Base-by-base conservation (phyloP, 1,140 invertebrate species). In the Hyphantria cunea region DNA sequence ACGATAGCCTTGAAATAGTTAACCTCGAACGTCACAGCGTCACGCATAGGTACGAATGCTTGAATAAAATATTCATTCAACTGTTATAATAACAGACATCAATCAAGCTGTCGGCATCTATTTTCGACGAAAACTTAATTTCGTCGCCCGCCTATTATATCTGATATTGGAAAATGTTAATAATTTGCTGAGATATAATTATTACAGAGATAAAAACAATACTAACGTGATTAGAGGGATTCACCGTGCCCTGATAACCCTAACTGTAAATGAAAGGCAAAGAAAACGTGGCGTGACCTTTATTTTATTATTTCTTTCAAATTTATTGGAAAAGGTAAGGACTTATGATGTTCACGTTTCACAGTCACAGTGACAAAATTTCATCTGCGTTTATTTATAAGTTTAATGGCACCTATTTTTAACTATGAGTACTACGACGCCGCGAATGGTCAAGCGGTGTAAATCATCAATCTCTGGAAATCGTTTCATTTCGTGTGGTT, bases 31-130 rank as follows among this genome's bases (percentile, higher is more conserved):
- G 71, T 80, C 70, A 76, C 59, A 58, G 56, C 84, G 80, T 80
- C 80, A 84, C 80, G 80, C 78, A 82, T 79, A 60, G 66, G 62
- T 48, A 65, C 65, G 65, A 76, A 71, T 66, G 69, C 65, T 59
- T 76, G 68, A 79, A 86, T 86, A 82, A 86, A 82, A 86, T 78
- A 86, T 83, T 80, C 73, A 78, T 66, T 82, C 72, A 76, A 61
- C 68, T 61, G 78, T 83, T 82, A 83, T 77, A 79, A 80, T 74
- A 79, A 76, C 72, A 63, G 70, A 76, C 77, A 88, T 86, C 78
- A 78, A 85, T 86, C 83, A 82, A 81, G 63, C 74, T 80, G 78
- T 84, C 82, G 63, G 52, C 76, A 68, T 80, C 71, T 83, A 82
- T 82, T 84, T 86, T 76, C 68, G 74, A 81, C 68, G 72, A 80